A percentile compares a stretch with the other conserved stretches of the same genome.
Conservation (phyloP, 2,797 vertebrate species). For the Rousettus madagascariensis region DNA sequence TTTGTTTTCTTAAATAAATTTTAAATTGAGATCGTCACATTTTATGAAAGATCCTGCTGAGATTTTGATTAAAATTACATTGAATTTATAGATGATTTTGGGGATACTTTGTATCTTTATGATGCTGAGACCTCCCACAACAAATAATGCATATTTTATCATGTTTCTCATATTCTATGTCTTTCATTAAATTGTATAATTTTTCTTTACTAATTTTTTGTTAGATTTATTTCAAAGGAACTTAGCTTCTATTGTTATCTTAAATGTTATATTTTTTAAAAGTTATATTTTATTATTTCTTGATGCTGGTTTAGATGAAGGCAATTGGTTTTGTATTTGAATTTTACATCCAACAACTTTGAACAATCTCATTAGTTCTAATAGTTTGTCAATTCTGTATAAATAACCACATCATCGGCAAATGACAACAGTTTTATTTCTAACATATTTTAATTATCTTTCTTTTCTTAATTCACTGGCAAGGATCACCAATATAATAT, state of each 20-base stretch:
- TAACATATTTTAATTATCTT: conserved; percentile 37
- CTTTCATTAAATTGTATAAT: conserved; percentile 23
- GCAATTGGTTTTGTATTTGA: conserved; percentile 28
- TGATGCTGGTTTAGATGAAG: background rate
- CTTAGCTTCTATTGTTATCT: conserved; percentile 25
- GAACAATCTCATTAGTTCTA: conserved; percentile 7
- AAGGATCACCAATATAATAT: background rate
- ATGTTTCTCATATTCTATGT: conserved; percentile 36
- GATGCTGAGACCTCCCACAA: conserved; percentile 33
- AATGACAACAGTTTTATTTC: conserved; percentile 35
- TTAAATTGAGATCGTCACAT: conserved; percentile 24
- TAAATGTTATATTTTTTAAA: conserved; percentile 1
- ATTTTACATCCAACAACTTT: conserved; percentile 10
- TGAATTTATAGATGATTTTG: conserved; percentile 38
- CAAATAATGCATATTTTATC: background rate
- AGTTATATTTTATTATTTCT: conserved; percentile 24
- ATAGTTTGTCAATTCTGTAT: conserved; percentile 24
- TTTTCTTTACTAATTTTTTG: conserved; percentile 37
- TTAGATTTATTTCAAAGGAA: conserved; percentile 45
- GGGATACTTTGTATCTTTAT: conserved; percentile 33
- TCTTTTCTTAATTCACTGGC: conserved; percentile 30
- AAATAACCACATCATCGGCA: conserved; percentile 14
- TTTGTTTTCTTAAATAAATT: background rate
- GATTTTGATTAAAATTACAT: conserved; percentile 32
- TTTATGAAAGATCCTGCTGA: conserved; percentile 4